Conservation (phyloP, 64 coral and sea anemone genomes). For the Montipora cactus region DNA sequence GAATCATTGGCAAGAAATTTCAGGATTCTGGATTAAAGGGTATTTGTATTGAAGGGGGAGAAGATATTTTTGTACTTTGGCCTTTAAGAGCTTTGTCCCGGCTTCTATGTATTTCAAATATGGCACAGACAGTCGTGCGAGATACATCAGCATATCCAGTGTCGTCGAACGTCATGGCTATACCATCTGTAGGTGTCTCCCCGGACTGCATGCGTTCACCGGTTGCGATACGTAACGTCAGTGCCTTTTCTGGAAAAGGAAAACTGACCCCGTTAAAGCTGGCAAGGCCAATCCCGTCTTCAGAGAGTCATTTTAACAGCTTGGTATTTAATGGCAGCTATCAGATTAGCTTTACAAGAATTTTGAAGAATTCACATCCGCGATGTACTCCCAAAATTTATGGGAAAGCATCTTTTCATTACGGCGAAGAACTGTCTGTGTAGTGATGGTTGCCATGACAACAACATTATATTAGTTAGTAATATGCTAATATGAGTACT, state of each 20-base stretch:
- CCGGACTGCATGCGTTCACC: constrained; percentile 48
- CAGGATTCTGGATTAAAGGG: constrained; percentile 37
- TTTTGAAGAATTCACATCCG: constrained; percentile 7
- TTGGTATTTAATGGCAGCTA: constrained; percentile 6
- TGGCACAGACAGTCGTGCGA: no score
- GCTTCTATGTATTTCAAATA: not conserved
- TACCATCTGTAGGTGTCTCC: not conserved
- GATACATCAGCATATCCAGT: no score
- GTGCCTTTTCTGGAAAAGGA: constrained; percentile 58
- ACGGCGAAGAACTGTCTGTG: no score
- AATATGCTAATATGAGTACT: no score
- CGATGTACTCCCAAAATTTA: no score
- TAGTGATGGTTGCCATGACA: no score
- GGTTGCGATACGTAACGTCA: constrained; percentile 44
- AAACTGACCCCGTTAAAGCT: constrained; percentile 49
- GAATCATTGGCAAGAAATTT: not conserved
- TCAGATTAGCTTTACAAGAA: not conserved
- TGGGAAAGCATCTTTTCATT: no score
- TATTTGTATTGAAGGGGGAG: constrained; percentile 37
- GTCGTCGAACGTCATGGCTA: constrained; percentile 19
- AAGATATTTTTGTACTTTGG: constrained; percentile 50
- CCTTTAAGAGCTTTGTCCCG: constrained; percentile 47
- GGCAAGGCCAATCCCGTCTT: constrained; percentile 15
- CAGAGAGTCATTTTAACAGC: not conserved
- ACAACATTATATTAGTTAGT: no score